Conservation (phyloP, 2,113 vertebrate genomes). For the Dissostichus mawsoni region DNA sequence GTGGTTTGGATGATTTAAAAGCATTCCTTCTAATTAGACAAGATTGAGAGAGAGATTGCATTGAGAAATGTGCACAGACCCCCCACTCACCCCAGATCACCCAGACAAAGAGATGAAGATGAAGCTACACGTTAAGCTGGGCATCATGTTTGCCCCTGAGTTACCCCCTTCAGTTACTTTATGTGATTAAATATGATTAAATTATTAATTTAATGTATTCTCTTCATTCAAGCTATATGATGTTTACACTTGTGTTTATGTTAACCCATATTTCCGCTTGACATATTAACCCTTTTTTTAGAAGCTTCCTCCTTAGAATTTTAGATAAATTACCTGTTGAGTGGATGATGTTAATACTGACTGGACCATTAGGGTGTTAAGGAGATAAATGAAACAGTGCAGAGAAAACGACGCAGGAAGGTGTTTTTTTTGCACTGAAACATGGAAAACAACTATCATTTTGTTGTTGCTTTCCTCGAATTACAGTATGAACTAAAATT, state of each 20-base stretch:
- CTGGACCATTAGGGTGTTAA: too few species aligned
- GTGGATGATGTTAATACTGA: too few species aligned
- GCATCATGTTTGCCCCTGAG: neutral
- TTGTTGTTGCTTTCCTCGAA: neutral
- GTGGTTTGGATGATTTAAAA: constrained; percentile 44
- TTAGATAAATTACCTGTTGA: neutral
- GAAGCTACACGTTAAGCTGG: neutral
- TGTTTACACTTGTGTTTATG: neutral
- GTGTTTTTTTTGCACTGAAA: neutral
- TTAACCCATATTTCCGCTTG: too few species aligned
- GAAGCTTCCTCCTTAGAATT: neutral
- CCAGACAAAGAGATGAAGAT: neutral
- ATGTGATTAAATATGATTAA: too few species aligned
- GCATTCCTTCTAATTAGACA: constrained; percentile 51
- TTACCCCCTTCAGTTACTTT: too few species aligned
- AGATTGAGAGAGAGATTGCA: constrained; percentile 5
- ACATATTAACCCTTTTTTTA: neutral
- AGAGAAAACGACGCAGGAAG: too few species aligned
- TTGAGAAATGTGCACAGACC: constrained; percentile 7
- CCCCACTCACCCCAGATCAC: neutral
- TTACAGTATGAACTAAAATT: neutral
- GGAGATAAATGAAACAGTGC: too few species aligned
- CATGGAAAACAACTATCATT: neutral
- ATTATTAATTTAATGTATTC: neutral
- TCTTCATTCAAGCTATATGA: neutral